Evolutionary conservation across 2,888 invertebrate species (phyloP).

Genomic region (Calameuta idolon): DNA sequence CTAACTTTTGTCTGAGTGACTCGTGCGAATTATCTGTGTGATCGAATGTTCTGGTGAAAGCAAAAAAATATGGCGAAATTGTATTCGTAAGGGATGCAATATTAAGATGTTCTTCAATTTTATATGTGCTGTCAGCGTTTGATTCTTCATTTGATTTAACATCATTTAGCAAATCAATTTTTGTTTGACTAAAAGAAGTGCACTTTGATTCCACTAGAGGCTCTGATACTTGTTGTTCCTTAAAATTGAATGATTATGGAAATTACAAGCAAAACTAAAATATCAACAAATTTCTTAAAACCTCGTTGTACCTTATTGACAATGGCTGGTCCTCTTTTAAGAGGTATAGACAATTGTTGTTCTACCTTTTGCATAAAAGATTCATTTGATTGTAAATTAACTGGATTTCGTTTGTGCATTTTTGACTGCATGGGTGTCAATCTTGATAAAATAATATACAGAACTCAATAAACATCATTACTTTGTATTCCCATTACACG

Average conservation of each 20-base stretch:
- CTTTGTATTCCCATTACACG: neutral
- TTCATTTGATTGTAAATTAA: slow-evolving; percentile 2
- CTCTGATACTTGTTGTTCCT: neutral
- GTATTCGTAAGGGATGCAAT: slow-evolving; percentile 1
- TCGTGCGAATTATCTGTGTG: slow-evolving; percentile 7
- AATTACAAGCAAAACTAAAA: neutral
- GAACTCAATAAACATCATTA: neutral
- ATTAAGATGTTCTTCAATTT: neutral
- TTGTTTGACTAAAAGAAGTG: neutral
- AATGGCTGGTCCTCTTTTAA: neutral
- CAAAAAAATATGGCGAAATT: slow-evolving; percentile 14
- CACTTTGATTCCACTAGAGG: slow-evolving; percentile 7
- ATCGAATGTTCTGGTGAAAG: slow-evolving; percentile 17
- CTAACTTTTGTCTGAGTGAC: slow-evolving; percentile 13
- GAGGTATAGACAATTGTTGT: neutral
- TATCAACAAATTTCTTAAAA: neutral
- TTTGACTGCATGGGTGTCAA: slow-evolving; percentile 10
- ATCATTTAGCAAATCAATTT: neutral
- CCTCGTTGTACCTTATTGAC: neutral
- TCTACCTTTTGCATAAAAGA: neutral
- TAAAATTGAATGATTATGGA: neutral
- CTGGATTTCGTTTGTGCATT: slow-evolving; percentile 2
- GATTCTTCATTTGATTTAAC: neutral
- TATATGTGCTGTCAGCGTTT: neutral
- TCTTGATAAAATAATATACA: slow-evolving; percentile 9